A percentile compares a stretch with the other conserved stretches of the same genome.
These are phyloP conservation scores for Perccottus glenii DNA, from an alignment of 2,113 vertebrate species.

Conservation along the genomic window DNA sequence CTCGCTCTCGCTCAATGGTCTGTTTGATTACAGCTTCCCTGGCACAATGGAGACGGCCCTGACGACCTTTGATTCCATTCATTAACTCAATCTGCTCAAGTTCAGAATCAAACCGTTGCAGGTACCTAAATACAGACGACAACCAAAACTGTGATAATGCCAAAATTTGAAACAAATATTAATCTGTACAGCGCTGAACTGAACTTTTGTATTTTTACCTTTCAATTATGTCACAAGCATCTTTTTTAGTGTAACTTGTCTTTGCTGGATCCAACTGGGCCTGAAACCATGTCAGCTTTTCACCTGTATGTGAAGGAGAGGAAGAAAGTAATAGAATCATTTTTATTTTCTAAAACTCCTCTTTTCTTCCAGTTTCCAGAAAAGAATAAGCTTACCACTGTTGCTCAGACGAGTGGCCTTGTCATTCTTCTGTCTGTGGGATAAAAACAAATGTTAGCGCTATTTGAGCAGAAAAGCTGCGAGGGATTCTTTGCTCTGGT, in stretches of 20 bases:
- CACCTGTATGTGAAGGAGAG: conserved; percentile 77
- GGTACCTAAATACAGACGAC: conserved; percentile 79
- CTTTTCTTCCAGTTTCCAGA: neutral
- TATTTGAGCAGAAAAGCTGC: too few relatives aligned
- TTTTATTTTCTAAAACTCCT: neutral
- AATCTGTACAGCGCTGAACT: neutral
- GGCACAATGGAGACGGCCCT: conserved; percentile 87
- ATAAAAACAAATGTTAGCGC: conserved; percentile 15
- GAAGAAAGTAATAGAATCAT: neutral
- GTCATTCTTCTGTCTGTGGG: conserved; percentile 85
- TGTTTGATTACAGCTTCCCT: conserved; percentile 89
- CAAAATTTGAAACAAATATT: neutral
- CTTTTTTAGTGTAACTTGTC: conserved; percentile 83
- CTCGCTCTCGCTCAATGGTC: conserved; percentile 87
- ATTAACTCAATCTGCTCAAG: conserved; percentile 93
- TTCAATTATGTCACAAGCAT: conserved; percentile 89
- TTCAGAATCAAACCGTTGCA: conserved; percentile 87
- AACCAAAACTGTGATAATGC: neutral
- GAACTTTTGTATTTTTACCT: conserved; percentile 69
- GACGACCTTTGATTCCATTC: conserved; percentile 92
- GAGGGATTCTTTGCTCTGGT: too few relatives aligned
- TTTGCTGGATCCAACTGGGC: conserved; percentile 85
- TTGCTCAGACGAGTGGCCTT: conserved; percentile 88
- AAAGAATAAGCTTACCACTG: conserved; percentile 79
- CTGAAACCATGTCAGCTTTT: conserved; percentile 95